These are phyloP conservation scores for Spermophilus dauricus DNA, from an alignment of 2,113 vertebrate species.

Conservation along the genomic window DNA sequence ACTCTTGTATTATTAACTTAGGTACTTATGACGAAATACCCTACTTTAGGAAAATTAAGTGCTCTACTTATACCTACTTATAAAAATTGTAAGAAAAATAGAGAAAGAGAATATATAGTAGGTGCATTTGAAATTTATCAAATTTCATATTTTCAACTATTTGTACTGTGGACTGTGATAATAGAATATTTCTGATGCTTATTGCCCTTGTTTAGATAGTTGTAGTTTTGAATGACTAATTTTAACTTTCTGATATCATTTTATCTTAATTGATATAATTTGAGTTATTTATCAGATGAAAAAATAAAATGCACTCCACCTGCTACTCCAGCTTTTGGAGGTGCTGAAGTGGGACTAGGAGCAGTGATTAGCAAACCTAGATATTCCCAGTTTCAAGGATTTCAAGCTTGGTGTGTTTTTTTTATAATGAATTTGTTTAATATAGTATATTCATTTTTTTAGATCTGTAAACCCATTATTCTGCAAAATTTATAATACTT, in stretches of 20 bases:
- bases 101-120: background rate
- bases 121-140: background rate
- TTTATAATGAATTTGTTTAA: conserved; percentile 25
- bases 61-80: background rate
- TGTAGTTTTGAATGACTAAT: background rate
- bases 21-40: background rate
- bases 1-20: background rate
- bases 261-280: background rate
- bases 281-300: background rate
- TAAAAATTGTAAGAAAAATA: background rate
- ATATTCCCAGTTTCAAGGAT: background rate
- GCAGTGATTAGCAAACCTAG: background rate
- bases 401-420: background rate
- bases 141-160: background rate
- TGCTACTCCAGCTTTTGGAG: background rate
- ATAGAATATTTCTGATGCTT: background rate
- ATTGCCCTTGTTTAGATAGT: background rate
- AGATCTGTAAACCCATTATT: conserved; percentile 14
- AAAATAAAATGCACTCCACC: background rate
- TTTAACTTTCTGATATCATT: conserved; percentile 18
- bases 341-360: fast-evolving
- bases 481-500: conserved; percentile 62
- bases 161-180: background rate
- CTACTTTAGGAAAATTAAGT: background rate
- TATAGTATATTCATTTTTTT: conserved; percentile 35